Percentiles rank a stretch among this genome's conserved stretches.
Conservation (phyloP, 2,113 vertebrate genomes). For the Henicopernis longicauda region DNA sequence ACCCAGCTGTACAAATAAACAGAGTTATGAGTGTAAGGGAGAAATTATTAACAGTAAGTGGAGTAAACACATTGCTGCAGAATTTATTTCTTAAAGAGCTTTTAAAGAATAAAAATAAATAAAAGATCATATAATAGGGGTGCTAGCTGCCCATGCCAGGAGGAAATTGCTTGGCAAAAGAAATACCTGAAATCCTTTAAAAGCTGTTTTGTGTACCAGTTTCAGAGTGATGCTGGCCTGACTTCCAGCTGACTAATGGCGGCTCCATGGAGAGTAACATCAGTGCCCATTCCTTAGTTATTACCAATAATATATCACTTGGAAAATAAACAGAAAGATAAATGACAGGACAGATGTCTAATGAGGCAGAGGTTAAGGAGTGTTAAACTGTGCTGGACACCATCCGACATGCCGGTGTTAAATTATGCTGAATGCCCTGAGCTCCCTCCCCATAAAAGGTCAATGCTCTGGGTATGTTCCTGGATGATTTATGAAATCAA, state of each 20-base stretch:
- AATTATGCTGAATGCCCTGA: conserved; percentile 68
- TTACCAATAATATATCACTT: conserved; percentile 56
- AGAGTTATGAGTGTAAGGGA: conserved; percentile 40
- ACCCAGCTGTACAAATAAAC: conserved; percentile 53
- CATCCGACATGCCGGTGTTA: conserved; percentile 63
- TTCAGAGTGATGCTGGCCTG: background rate
- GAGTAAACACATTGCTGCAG: conserved; percentile 23
- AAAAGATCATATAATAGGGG: background rate
- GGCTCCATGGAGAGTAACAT: background rate
- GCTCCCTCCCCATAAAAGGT: conserved; percentile 42
- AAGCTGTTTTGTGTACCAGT: background rate
- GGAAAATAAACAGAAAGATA: conserved; percentile 66
- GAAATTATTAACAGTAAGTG: conserved; percentile 44
- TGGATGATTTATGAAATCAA: conserved; percentile 65
- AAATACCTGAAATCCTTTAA: conserved; percentile 27
- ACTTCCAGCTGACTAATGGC: background rate
- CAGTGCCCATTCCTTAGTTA: conserved; percentile 46
- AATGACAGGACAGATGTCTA: conserved; percentile 66
- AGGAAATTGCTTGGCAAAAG: conserved; percentile 59
- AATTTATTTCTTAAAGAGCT: background rate
- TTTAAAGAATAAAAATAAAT: conserved; percentile 20
- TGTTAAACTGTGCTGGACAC: conserved; percentile 70
- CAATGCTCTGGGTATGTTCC: conserved; percentile 42
- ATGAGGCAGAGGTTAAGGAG: conserved; percentile 70
- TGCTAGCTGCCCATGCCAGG: conserved; percentile 10